phyloP scores from a whole-genome alignment of 2,113 vertebrate genomes.

The Atherinomorus stipes region DNA sequence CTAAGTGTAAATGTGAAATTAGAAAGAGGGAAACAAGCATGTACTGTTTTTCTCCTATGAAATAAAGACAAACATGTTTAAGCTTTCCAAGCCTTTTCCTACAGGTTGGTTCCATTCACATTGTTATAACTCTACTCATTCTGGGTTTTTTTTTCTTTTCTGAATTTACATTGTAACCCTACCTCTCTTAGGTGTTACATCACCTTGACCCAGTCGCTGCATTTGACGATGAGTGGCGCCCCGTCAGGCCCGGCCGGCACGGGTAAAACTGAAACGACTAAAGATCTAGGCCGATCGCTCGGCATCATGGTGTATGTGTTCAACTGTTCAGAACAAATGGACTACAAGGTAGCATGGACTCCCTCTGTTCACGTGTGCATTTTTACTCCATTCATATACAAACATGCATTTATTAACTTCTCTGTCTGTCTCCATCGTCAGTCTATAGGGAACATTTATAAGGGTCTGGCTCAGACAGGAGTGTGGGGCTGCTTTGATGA shows the following conservation, averaged over 20 bases:
- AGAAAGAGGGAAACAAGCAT: not conserved
- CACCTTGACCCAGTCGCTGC: conserved; percentile 80
- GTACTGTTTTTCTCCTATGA: not conserved
- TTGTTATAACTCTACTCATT: not conserved
- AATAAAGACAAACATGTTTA: not conserved
- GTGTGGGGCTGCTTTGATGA: conserved; percentile 85
- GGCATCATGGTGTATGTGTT: conserved; percentile 87
- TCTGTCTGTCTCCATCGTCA: conserved; percentile 17
- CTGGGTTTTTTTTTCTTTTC: not conserved
- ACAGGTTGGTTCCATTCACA: not conserved
- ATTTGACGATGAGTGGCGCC: conserved; percentile 79
- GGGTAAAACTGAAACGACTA: conserved; percentile 84
- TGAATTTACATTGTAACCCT: not conserved
- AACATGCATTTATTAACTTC: not conserved
- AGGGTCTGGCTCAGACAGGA: conserved; percentile 84
- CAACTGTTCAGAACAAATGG: conserved; percentile 88
- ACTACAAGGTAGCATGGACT: conserved; percentile 79
- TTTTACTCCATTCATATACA: not conserved
- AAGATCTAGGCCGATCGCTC: conserved; percentile 81
- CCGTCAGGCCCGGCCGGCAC: conserved; percentile 80
- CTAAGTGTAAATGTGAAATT: not conserved
- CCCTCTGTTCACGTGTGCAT: not conserved
- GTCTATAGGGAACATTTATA: conserved; percentile 84
- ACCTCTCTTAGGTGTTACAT: conserved; percentile 81
- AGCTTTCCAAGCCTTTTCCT: not conserved